Evolutionary conservation across 1,140 invertebrate species (phyloP).

Genomic region (Zaprionus nigranus): DNA sequence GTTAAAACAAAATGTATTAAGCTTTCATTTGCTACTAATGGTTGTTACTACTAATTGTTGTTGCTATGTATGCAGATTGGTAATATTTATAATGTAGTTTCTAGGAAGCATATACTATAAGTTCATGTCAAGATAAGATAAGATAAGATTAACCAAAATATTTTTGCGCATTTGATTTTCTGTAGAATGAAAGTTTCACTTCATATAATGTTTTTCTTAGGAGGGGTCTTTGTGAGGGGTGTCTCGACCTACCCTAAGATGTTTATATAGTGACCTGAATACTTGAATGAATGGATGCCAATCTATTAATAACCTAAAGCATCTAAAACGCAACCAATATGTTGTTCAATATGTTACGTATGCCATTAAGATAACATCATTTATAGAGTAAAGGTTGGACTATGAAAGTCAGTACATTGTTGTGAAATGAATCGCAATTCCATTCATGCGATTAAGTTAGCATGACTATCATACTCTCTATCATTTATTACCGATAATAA

Average conservation of each 20-base stretch:
- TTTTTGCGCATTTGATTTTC: not conserved
- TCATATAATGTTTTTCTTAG: not conserved
- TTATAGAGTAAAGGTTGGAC: too few relatives aligned
- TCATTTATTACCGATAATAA: not conserved
- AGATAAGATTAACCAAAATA: not conserved
- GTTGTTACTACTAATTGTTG: not conserved
- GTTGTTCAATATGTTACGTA: not conserved
- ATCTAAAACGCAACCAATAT: not conserved
- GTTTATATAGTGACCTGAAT: not conserved
- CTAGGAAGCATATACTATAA: not conserved
- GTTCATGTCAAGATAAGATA: not conserved
- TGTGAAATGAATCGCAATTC: conserved; percentile 1
- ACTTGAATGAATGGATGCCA: not conserved
- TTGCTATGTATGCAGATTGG: not conserved
- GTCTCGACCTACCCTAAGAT: not conserved
- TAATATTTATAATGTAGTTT: not conserved
- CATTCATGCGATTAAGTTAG: not conserved
- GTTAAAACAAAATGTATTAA: not conserved
- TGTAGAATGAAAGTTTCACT: not conserved
- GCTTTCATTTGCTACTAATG: not conserved
- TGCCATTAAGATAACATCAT: not conserved
- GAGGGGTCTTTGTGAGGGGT: not conserved
- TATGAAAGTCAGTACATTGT: not conserved
- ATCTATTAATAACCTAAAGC: not conserved
- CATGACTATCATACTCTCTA: not conserved